Evolutionary conservation across 2,888 invertebrate species (phyloP).

Genomic region (Trisateles emortualis): DNA sequence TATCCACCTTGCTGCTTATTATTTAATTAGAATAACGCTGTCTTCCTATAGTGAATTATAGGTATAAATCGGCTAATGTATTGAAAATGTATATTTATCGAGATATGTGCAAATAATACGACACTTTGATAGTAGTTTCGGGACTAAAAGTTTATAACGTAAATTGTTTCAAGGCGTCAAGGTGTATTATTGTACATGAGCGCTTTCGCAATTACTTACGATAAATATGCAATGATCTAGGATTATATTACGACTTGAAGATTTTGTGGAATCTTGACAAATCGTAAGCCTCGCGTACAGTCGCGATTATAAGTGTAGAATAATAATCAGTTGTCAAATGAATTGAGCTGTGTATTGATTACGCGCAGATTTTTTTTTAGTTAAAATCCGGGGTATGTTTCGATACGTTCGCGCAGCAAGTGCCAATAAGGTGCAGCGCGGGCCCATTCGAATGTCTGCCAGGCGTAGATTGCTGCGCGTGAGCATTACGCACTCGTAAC

Average conservation of each 20-base stretch:
- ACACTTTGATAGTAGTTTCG: constrained; percentile 28
- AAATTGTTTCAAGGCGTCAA: constrained; percentile 23
- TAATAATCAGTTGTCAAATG: neutral
- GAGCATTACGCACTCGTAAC: neutral
- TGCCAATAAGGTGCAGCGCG: neutral
- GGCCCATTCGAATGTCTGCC: neutral
- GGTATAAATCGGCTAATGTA: constrained; percentile 49
- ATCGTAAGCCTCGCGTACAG: constrained; percentile 19
- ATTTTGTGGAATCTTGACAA: constrained; percentile 34
- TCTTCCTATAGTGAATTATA: constrained; percentile 73
- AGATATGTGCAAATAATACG: constrained; percentile 32
- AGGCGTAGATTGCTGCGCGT: neutral
- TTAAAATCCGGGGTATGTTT: neutral
- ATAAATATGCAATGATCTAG: constrained; percentile 38
- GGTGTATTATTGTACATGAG: constrained; percentile 29
- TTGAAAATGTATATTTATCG: constrained; percentile 45
- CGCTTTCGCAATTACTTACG: constrained; percentile 34
- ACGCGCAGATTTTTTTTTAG: neutral
- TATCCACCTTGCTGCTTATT: constrained; percentile 52
- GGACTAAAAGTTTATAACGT: constrained; percentile 23
- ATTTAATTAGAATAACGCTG: constrained; percentile 58
- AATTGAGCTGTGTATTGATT: neutral
- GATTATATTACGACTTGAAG: constrained; percentile 35
- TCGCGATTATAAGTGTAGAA: constrained; percentile 33
- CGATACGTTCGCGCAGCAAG: constrained; percentile 2